Percentiles rank a stretch among this genome's conserved stretches.
Conservation (phyloP, 2,888 invertebrate genomes). For the Pecten maximus region DNA sequence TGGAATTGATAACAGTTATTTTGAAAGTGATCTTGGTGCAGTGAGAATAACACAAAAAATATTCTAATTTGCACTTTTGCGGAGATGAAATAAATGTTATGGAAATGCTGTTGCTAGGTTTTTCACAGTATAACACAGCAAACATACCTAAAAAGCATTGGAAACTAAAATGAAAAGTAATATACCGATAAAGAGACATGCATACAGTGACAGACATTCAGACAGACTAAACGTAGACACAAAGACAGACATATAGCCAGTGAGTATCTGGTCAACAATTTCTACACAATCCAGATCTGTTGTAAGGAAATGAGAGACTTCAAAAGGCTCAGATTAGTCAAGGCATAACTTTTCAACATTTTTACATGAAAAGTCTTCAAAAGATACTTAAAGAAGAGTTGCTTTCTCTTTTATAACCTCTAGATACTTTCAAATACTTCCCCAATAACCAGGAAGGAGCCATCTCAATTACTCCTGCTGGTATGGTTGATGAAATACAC, state of each 20-base stretch:
- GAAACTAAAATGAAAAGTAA: slow-evolving; percentile 32
- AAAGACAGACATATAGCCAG: slow-evolving; percentile 18
- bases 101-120: not conserved
- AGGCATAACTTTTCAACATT: slow-evolving; percentile 3
- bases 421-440: not conserved
- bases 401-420: not conserved
- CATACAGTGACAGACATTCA: not conserved
- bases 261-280: not conserved
- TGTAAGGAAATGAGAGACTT: not conserved
- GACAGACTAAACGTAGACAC: not conserved
- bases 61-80: not conserved
- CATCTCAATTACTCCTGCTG: not conserved
- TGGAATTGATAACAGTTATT: not conserved
- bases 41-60: not conserved
- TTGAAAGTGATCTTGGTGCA: not conserved
- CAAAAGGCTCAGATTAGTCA: not conserved
- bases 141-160: slow-evolving; percentile 32
- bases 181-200: slow-evolving; percentile 5
- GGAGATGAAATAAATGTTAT: not conserved
- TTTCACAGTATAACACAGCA: not conserved
- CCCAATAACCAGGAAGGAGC: slow-evolving; percentile 3
- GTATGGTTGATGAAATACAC: not conserved
- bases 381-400: not conserved
- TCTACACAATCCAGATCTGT: slow-evolving; percentile 30
- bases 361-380: not conserved